phyloP scores from a whole-genome alignment of 2,797 vertebrate genomes.

The Premnoplex brunnescens region DNA sequence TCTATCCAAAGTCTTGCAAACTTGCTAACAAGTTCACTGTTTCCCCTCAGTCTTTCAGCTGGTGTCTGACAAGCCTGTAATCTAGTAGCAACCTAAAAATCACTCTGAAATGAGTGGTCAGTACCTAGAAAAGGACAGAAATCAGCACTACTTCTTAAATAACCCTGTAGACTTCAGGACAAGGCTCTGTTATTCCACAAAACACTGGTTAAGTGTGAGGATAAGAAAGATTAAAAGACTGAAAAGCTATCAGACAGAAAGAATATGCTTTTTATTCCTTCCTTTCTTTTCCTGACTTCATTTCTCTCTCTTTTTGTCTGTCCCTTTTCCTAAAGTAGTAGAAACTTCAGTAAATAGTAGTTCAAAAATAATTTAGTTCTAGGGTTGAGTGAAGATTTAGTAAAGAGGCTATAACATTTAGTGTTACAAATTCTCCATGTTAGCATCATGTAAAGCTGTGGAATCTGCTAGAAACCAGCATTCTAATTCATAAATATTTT shows the following conservation, averaged over 20 bases:
- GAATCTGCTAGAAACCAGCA: slow-evolving; percentile 21
- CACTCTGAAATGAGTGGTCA: not conserved
- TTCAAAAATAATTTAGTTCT: not conserved
- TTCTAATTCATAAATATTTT: slow-evolving; percentile 53
- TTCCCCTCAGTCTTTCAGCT: not conserved
- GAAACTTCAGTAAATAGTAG: not conserved
- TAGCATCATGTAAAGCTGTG: not conserved
- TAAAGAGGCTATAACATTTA: not conserved
- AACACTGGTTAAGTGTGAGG: not conserved
- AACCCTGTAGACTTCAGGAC: not conserved
- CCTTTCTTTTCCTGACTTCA: not conserved
- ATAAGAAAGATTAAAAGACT: not conserved
- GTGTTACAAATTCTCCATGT: not conserved
- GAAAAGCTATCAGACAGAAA: not conserved
- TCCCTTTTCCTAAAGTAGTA: not conserved
- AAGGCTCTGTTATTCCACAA: not conserved
- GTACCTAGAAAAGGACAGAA: not conserved
- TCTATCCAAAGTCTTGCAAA: not conserved
- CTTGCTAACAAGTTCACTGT: not conserved
- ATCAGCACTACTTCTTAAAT: not conserved
- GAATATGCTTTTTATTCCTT: not conserved
- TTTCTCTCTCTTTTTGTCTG: not conserved
- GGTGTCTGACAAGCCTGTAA: not conserved
- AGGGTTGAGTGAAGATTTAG: not conserved
- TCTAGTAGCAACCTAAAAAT: not conserved